phyloP scores from a whole-genome alignment of 2,113 vertebrate species.

The Oceanites oceanicus region DNA sequence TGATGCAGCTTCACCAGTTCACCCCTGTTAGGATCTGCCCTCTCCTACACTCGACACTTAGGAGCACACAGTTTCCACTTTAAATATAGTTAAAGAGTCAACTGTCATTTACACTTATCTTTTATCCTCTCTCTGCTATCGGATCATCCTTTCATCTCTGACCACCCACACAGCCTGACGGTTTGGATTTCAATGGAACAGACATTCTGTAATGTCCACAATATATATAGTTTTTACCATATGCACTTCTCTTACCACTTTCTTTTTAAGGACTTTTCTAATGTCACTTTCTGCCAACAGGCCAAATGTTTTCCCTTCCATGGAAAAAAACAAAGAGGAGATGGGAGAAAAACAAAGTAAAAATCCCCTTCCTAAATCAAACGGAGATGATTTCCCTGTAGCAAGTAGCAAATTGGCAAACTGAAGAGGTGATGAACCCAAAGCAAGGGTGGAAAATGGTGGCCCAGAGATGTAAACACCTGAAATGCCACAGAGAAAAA shows the following conservation, averaged over 20 bases:
- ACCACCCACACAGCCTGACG: not conserved
- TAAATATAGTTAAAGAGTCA: not conserved
- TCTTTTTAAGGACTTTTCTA: not conserved
- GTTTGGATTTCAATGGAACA: not conserved
- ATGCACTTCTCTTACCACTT: not conserved
- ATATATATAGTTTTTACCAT: not conserved
- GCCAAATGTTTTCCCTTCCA: not conserved
- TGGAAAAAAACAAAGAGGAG: not conserved
- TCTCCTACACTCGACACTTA: not conserved
- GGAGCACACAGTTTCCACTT: not conserved
- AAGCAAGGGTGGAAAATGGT: not conserved
- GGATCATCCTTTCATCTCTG: not conserved
- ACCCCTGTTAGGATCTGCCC: not conserved
- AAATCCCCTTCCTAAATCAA: not conserved
- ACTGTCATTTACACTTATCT: not conserved
- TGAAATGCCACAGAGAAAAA: not conserved
- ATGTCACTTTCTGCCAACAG: not conserved
- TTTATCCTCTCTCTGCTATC: not conserved
- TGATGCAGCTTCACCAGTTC: not conserved
- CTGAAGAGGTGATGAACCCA: not conserved
- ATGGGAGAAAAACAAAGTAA: not conserved
- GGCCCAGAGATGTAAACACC: not conserved
- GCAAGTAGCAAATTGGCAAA: not conserved
- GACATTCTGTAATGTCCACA: not conserved
- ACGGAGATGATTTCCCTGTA: not conserved